Conservation (phyloP, 2,888 invertebrate genomes). For the Eudemis profundana region DNA sequence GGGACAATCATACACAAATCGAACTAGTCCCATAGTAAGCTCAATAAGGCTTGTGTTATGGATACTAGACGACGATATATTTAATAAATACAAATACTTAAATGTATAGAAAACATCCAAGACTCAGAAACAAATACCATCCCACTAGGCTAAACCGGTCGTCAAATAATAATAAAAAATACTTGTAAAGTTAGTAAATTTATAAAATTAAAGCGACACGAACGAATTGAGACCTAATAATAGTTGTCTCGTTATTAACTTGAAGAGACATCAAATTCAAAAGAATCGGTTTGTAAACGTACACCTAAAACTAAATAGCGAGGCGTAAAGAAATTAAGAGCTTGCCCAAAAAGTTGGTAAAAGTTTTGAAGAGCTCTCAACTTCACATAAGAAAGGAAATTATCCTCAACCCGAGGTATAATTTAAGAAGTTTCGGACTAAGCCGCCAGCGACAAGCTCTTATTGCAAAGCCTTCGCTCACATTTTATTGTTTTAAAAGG, state of each 20-base stretch:
- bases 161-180: too few relatives aligned
- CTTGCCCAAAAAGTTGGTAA: conserved; percentile 59
- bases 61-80: too few relatives aligned
- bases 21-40: too few relatives aligned
- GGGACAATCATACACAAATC: too few relatives aligned
- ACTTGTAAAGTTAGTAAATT: too few relatives aligned
- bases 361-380: conserved; percentile 67
- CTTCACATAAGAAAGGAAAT: conserved; percentile 76
- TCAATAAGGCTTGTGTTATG: too few relatives aligned
- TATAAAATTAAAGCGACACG: too few relatives aligned
- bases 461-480: conserved; percentile 54
- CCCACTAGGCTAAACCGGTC: too few relatives aligned
- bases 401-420: conserved; percentile 69
- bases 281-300: background rate
- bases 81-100: too few relatives aligned
- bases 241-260: background rate
- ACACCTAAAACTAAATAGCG: conserved; percentile 21
- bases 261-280: background rate
- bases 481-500: conserved; percentile 38
- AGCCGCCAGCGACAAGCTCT: conserved; percentile 56
- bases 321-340: conserved; percentile 60
- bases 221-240: background rate
- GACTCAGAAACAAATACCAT: too few relatives aligned
- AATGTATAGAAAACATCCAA: too few relatives aligned
- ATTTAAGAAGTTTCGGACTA: conserved; percentile 67